phyloP scores from a whole-genome alignment of 2,888 invertebrate genomes.

The Eristalis pertinax region DNA sequence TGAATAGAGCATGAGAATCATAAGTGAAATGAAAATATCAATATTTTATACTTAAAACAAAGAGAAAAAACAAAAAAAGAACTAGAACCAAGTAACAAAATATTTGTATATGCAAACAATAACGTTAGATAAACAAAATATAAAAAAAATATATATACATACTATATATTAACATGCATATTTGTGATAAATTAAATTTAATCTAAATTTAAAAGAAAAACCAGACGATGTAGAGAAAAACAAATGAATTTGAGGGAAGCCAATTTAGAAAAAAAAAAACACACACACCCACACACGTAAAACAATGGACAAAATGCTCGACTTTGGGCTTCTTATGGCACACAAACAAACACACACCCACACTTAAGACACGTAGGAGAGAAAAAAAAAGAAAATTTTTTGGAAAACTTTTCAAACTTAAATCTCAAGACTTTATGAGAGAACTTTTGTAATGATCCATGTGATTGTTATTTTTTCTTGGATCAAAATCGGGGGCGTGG shows the following conservation, averaged over 20 bases:
- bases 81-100: constrained; percentile 26
- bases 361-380: background rate
- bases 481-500: constrained; percentile 39
- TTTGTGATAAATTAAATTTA: constrained; percentile 70
- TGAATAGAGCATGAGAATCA: constrained; percentile 58
- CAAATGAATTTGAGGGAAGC: background rate
- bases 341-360: constrained; percentile 14
- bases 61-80: constrained; percentile 15
- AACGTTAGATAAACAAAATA: constrained; percentile 63
- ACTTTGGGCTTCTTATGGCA: constrained; percentile 23
- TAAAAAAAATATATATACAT: background rate
- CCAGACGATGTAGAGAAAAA: background rate
- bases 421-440: constrained; percentile 35
- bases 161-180: constrained; percentile 50
- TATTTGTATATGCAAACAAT: constrained; percentile 57
- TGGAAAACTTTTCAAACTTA: constrained; percentile 46
- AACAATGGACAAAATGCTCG: background rate
- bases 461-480: constrained; percentile 35
- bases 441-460: constrained; percentile 49
- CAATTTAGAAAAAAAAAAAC: background rate
- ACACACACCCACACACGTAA: background rate
- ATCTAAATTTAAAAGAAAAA: constrained; percentile 38
- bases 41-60: constrained; percentile 66
- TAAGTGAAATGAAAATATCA: constrained; percentile 65
- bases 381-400: constrained; percentile 34